phyloP scores from a whole-genome alignment of 2,113 vertebrate species.

The Geococcyx californianus region DNA sequence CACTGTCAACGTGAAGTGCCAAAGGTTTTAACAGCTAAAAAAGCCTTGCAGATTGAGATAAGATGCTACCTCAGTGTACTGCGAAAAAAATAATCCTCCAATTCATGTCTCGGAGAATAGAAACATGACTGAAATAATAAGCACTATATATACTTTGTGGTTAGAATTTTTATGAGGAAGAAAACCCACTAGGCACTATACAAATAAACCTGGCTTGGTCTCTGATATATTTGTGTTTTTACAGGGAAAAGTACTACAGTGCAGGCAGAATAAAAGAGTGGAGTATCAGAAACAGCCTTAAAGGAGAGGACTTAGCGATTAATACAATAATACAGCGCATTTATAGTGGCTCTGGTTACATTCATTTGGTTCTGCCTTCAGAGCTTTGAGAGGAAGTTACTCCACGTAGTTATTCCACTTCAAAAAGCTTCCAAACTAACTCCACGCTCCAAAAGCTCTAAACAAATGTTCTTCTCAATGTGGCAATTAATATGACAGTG shows the following conservation, averaged over 20 bases:
- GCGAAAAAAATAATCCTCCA: background rate
- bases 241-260: background rate
- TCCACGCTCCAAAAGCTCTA: background rate
- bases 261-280: background rate
- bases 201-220: background rate
- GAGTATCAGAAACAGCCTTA: background rate
- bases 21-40: background rate
- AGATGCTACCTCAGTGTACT: background rate
- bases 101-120: background rate
- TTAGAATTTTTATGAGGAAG: background rate
- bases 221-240: background rate
- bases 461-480: background rate
- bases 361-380: background rate
- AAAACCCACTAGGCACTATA: background rate
- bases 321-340: background rate
- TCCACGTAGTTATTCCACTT: background rate
- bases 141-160: background rate
- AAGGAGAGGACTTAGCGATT: background rate
- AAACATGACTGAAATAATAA: background rate
- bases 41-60: background rate
- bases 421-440: background rate
- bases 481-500: background rate
- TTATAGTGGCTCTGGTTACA: background rate
- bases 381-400: background rate
- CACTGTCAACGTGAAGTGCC: background rate